Percentiles rank a stretch among this genome's conserved stretches.
Evolutionary conservation across 2,888 invertebrate species (phyloP).

Genomic region (Drosophila incognita): DNA sequence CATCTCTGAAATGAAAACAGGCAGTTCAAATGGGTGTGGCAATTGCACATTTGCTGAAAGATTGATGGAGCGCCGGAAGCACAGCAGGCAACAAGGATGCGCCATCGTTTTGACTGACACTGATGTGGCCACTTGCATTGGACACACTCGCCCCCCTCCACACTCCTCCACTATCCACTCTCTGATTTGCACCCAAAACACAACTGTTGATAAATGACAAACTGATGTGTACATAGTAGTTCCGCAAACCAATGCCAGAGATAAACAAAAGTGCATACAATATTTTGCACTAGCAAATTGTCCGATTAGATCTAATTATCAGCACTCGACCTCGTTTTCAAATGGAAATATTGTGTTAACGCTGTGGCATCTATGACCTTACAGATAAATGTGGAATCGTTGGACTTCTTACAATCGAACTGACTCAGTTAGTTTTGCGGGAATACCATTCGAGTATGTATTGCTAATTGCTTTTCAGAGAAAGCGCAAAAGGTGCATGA

Average conservation of each 20-base stretch:
- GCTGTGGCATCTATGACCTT: slow-evolving; percentile 42
- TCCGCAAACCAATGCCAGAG: slow-evolving; percentile 61
- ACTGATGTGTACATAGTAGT: slow-evolving; percentile 41
- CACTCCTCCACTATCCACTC: not conserved
- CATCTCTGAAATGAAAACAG: slow-evolving; percentile 48
- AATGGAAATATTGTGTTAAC: slow-evolving; percentile 67
- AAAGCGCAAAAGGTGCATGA: slow-evolving; percentile 20
- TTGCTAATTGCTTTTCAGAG: slow-evolving; percentile 4
- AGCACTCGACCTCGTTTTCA: slow-evolving; percentile 50
- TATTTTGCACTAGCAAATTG: slow-evolving; percentile 43
- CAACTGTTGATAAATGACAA: slow-evolving; percentile 66
- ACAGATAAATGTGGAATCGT: slow-evolving; percentile 14
- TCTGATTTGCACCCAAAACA: slow-evolving; percentile 23
- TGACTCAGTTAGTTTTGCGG: slow-evolving; percentile 26
- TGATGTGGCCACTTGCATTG: slow-evolving; percentile 59
- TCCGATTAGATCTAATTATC: slow-evolving; percentile 73
- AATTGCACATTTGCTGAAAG: slow-evolving; percentile 49
- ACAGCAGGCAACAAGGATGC: slow-evolving; percentile 56
- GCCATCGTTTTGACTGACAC: slow-evolving; percentile 57
- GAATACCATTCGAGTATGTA: slow-evolving; percentile 10
- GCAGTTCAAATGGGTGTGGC: slow-evolving; percentile 43
- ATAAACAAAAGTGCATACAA: slow-evolving; percentile 59
- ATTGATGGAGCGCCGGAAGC: slow-evolving; percentile 74
- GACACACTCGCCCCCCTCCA: slow-evolving; percentile 3
- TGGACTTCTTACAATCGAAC: slow-evolving; percentile 12